Percentiles rank a stretch among this genome's conserved stretches.
Evolutionary conservation across 2,888 invertebrate species (phyloP).

Genomic region (Phengaris arion): DNA sequence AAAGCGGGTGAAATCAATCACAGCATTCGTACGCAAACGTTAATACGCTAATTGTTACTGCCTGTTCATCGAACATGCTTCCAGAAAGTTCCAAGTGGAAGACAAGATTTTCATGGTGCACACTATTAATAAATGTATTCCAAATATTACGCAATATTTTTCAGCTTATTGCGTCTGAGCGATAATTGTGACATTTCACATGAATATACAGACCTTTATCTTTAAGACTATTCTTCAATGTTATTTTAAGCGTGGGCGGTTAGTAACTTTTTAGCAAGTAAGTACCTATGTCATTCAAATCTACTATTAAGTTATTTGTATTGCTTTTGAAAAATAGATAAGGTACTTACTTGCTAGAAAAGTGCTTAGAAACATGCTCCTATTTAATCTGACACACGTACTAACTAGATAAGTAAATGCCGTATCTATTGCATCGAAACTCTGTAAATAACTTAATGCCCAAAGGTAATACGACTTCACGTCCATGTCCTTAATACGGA

Average conservation of each 20-base stretch:
- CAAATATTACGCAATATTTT: no score
- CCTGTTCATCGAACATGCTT: slow-evolving; percentile 3
- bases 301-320: no score
- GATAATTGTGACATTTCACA: no score
- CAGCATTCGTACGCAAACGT: not conserved
- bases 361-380: not conserved
- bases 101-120: no score
- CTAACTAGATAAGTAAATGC: not conserved
- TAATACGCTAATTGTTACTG: slow-evolving; percentile 19
- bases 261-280: no score
- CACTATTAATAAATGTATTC: no score
- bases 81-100: not conserved
- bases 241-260: no score
- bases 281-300: no score
- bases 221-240: no score
- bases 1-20: slow-evolving; percentile 13
- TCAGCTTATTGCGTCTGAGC: no score
- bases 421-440: slow-evolving; percentile 1
- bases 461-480: slow-evolving; percentile 19
- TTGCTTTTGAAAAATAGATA: not conserved
- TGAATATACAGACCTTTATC: no score
- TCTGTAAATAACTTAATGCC: slow-evolving; percentile 17
- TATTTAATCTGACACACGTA: not conserved
- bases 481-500: slow-evolving; percentile 18
- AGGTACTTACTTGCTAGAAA: not conserved